These are phyloP conservation scores for Lagocephalus sceleratus DNA, from an alignment of 2,797 vertebrate genomes.

Conservation along the genomic window DNA sequence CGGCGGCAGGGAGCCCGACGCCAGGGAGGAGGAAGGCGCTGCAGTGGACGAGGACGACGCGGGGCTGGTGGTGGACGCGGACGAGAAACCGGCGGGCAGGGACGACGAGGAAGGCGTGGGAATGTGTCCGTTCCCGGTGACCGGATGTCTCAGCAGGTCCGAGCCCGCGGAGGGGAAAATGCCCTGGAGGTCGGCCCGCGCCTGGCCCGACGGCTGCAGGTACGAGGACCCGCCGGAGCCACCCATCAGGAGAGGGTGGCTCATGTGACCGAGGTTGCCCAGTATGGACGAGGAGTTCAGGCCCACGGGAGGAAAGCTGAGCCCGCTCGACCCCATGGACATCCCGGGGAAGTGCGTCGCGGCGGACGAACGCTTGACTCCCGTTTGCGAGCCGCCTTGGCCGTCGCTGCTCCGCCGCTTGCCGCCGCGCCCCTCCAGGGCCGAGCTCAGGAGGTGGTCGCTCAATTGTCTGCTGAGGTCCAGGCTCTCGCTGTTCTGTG, in stretches of 20 bases:
- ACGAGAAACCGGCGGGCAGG: conserved; percentile 52
- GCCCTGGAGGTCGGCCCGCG: conserved; percentile 87
- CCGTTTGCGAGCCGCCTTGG: conserved; percentile 75
- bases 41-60: conserved; percentile 80
- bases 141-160: conserved; percentile 81
- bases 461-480: conserved; percentile 61
- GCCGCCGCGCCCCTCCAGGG: conserved; percentile 81
- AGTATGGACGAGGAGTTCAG: conserved; percentile 83
- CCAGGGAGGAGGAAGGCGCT: conserved; percentile 79
- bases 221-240: conserved; percentile 84
- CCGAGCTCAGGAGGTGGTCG: conserved; percentile 67
- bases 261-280: conserved; percentile 85
- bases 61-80: conserved; percentile 81
- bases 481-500: conserved; percentile 50
- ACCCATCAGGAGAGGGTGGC: conserved; percentile 86
- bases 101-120: conserved; percentile 83
- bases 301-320: conserved; percentile 83
- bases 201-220: conserved; percentile 87
- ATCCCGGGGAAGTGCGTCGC: conserved; percentile 79
- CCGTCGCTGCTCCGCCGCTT: conserved; percentile 85
- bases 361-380: conserved; percentile 78
- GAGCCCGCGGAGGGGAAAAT: conserved; percentile 87
- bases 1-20: conserved; percentile 83
- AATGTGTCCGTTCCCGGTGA: conserved; percentile 77
- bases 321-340: conserved; percentile 79